Conservation (phyloP, 2,888 invertebrate species). For the Meliscaeva auricollis region DNA sequence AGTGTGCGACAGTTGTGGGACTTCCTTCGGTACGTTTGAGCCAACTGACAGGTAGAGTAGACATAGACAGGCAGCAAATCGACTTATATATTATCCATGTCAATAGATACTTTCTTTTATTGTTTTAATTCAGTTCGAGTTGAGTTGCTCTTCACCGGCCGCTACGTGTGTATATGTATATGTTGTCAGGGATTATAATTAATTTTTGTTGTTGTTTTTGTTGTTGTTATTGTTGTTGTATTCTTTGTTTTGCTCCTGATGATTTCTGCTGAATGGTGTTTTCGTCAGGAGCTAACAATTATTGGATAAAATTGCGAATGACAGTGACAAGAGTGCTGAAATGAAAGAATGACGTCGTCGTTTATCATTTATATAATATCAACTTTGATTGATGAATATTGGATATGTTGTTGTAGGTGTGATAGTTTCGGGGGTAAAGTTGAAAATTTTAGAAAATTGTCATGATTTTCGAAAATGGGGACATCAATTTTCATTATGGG, state of each 20-base stretch:
- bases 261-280: conserved; percentile 23
- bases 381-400: conserved; percentile 28
- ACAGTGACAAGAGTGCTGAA: conserved; percentile 15
- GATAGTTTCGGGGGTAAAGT: background rate
- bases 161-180: background rate
- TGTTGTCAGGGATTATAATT: conserved; percentile 49
- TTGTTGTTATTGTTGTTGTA: background rate
- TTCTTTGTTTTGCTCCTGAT: conserved; percentile 16
- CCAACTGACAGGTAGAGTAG: background rate
- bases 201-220: conserved; percentile 2
- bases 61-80: background rate
- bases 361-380: conserved; percentile 3
- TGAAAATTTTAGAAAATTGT: background rate
- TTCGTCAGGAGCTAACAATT: conserved; percentile 49
- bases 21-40: conserved; percentile 52
- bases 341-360: conserved; percentile 26
- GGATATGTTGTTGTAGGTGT: background rate
- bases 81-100: conserved; percentile 38
- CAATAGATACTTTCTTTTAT: conserved; percentile 42
- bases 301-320: conserved; percentile 25
- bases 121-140: conserved; percentile 20
- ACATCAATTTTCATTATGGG: too few relatives aligned
- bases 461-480: too few relatives aligned
- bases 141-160: too few relatives aligned
- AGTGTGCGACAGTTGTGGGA: conserved; percentile 57